Conservation (phyloP, 2,888 invertebrate genomes). For the Clivina fossor region DNA sequence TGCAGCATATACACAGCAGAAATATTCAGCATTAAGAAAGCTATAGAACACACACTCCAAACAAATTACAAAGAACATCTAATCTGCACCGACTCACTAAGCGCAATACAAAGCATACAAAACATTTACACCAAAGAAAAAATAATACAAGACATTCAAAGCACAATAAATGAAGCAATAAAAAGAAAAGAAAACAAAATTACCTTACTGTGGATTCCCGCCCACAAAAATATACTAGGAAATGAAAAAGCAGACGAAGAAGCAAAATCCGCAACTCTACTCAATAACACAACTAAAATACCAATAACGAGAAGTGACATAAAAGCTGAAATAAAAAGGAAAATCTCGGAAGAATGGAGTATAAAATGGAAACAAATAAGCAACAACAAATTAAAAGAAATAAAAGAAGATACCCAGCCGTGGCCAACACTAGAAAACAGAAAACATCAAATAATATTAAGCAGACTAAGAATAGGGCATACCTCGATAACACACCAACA, state of each 20-base stretch:
- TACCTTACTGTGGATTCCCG: constrained; percentile 11
- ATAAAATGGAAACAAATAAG: no score
- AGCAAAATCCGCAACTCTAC: constrained; percentile 7
- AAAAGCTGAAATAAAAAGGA: not conserved
- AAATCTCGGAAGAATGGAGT: not conserved
- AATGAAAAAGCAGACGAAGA: constrained; percentile 15
- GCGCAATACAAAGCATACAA: not conserved
- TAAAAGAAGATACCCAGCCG: not conserved
- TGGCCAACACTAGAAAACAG: no score
- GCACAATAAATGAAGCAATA: not conserved
- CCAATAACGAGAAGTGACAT: not conserved
- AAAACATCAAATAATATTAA: not conserved
- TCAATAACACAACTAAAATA: not conserved
- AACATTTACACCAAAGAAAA: not conserved
- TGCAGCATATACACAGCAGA: constrained; percentile 13
- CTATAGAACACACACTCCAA: not conserved
- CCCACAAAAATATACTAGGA: not conserved
- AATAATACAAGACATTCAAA: constrained; percentile 3
- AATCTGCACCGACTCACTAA: constrained; percentile 11
- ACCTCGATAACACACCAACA: not conserved
- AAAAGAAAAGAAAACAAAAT: not conserved
- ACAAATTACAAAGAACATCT: not conserved
- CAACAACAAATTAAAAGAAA: not conserved
- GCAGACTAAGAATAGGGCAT: no score
- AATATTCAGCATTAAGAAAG: constrained; percentile 5